A percentile compares a stretch with the other conserved stretches of the same genome.
Conservation (phyloP, 2,113 vertebrate species). For the Entelurus aequoreus region DNA sequence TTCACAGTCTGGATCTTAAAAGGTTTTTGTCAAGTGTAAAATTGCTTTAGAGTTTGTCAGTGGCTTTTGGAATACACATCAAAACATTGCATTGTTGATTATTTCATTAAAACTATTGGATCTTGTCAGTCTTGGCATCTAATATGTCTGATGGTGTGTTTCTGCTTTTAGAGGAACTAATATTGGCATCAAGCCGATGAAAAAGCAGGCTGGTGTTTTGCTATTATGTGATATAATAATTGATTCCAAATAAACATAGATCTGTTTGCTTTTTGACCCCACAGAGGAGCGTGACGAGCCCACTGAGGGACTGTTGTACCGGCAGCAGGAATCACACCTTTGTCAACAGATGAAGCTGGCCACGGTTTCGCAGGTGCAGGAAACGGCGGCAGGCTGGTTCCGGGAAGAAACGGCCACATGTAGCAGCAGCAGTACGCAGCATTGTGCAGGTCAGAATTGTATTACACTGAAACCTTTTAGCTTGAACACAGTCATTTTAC, state of each 20-base stretch:
- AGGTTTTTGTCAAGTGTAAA: neutral
- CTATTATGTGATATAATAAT: no score
- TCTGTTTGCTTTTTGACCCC: conserved; percentile 2
- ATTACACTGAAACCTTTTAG: conserved; percentile 6
- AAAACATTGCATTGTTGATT: neutral
- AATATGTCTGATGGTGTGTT: neutral
- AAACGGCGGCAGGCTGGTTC: conserved; percentile 73
- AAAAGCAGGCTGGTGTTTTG: neutral
- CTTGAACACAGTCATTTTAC: neutral
- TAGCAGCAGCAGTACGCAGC: conserved; percentile 60
- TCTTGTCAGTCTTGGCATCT: neutral
- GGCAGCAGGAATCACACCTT: conserved; percentile 76
- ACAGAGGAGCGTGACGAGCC: conserved; percentile 72
- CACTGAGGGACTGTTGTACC: conserved; percentile 74
- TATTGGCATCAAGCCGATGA: neutral
- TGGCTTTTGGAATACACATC: neutral
- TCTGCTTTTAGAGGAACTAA: neutral
- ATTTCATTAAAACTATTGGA: neutral
- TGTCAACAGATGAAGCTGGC: conserved; percentile 85
- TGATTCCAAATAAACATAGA: neutral
- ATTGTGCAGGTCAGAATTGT: conserved; percentile 70
- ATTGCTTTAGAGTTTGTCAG: neutral
- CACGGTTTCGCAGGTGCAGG: conserved; percentile 66
- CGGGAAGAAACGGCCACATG: conserved; percentile 70
- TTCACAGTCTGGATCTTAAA: neutral